Conservation (phyloP, 2,113 vertebrate species). For the Lophura nycthemera region DNA sequence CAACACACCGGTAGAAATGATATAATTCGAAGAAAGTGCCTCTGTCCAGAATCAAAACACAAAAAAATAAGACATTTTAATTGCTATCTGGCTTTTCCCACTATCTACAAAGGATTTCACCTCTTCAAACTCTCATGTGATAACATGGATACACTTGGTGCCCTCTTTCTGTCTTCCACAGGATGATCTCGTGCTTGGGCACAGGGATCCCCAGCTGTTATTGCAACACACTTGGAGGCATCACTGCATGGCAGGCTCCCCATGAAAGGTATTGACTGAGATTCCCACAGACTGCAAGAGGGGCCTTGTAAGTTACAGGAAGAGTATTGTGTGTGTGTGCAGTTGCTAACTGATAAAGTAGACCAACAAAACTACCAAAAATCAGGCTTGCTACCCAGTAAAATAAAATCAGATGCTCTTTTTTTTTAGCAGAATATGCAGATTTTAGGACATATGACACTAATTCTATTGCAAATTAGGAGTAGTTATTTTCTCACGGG, state of each 20-base stretch:
- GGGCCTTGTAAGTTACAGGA: neutral
- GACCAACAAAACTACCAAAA: neutral
- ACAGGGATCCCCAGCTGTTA: neutral
- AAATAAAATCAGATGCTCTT: neutral
- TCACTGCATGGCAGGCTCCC: neutral
- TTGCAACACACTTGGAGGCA: neutral
- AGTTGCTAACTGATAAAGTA: neutral
- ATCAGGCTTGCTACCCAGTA: neutral
- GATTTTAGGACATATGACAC: neutral
- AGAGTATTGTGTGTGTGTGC: neutral
- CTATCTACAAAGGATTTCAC: neutral
- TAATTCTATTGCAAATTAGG: neutral
- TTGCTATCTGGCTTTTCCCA: neutral
- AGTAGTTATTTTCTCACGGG: neutral
- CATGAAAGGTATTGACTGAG: neutral
- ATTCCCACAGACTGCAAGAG: neutral
- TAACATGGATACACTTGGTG: neutral
- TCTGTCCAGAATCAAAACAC: neutral
- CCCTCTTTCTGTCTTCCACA: neutral
- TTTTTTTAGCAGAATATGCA: neutral
- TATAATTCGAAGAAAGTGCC: neutral
- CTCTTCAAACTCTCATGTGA: neutral
- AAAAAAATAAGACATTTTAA: neutral
- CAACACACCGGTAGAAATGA: neutral
- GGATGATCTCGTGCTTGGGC: neutral